Evolutionary conservation across 2,888 invertebrate genomes (phyloP).

Genomic region (Tetramorium bicarinatum): DNA sequence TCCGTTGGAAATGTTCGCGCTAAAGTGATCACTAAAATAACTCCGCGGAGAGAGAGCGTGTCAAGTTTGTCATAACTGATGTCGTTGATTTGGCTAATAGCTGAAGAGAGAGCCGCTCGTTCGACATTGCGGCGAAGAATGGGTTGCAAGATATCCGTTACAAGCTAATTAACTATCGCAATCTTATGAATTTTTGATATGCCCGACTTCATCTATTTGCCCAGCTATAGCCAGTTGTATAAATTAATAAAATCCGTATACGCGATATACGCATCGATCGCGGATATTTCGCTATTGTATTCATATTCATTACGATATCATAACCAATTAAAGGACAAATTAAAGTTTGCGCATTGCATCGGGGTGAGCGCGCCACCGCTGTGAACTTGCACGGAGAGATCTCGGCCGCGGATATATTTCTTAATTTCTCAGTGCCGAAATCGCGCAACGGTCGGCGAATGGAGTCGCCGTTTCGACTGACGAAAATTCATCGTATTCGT

Average conservation of each 20-base stretch:
- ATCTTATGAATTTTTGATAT: neutral
- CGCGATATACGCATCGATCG: neutral
- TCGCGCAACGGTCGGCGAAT: neutral
- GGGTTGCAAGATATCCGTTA: neutral
- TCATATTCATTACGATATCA: neutral
- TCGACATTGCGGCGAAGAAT: neutral
- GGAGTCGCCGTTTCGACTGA: neutral
- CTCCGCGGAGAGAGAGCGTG: neutral
- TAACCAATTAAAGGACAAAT: neutral
- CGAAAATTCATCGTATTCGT: neutral
- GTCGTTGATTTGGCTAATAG: neutral
- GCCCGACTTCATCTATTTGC: neutral
- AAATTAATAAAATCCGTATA: neutral
- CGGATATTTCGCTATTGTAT: neutral
- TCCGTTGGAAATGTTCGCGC: neutral
- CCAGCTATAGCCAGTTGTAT: neutral
- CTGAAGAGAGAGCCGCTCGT: neutral
- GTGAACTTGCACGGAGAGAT: slow-evolving; percentile 5
- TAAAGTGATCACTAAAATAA: neutral
- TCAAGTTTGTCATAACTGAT: neutral
- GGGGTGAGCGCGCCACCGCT: neutral
- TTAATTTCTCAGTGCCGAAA: neutral
- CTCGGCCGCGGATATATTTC: neutral
- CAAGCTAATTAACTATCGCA: neutral
- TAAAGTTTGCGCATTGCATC: neutral